phyloP scores from a whole-genome alignment of 2,797 vertebrate genomes.

The Aphelocoma californica region DNA sequence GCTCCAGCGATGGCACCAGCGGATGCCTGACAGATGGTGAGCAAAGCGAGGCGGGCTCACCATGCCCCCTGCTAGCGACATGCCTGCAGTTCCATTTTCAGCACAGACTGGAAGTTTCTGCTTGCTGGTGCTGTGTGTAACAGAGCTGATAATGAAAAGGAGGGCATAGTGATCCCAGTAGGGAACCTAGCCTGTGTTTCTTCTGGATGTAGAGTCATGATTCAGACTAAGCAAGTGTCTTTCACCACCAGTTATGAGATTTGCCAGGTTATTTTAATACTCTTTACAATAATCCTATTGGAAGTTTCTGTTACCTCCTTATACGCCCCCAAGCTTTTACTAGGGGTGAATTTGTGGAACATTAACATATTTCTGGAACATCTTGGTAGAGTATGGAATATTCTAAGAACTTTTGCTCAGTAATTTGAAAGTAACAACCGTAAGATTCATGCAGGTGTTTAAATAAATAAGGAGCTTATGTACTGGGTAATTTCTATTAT shows the following conservation, averaged over 20 bases:
- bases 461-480: not conserved
- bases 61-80: accelerated
- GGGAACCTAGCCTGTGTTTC: not conserved
- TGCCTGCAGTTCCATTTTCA: not conserved
- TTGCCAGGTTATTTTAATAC: not conserved
- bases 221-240: not conserved
- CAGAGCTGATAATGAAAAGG: not conserved
- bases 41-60: not conserved
- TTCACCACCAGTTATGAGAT: not conserved
- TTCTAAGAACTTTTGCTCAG: not conserved
- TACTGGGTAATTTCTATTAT: not conserved
- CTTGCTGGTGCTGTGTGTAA: not conserved
- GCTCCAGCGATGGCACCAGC: slow-evolving; percentile 92
- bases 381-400: not conserved
- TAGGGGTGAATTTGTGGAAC: not conserved
- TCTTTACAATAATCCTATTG: not conserved
- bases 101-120: not conserved
- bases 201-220: not conserved
- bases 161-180: accelerated
- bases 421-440: not conserved
- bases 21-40: slow-evolving; percentile 95
- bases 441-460: not conserved
- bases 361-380: not conserved
- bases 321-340: not conserved
- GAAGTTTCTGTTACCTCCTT: not conserved